A percentile compares a stretch with the other conserved stretches of the same genome.
phyloP scores from a whole-genome alignment of 2,888 invertebrate species.

The Andrena marginata region DNA sequence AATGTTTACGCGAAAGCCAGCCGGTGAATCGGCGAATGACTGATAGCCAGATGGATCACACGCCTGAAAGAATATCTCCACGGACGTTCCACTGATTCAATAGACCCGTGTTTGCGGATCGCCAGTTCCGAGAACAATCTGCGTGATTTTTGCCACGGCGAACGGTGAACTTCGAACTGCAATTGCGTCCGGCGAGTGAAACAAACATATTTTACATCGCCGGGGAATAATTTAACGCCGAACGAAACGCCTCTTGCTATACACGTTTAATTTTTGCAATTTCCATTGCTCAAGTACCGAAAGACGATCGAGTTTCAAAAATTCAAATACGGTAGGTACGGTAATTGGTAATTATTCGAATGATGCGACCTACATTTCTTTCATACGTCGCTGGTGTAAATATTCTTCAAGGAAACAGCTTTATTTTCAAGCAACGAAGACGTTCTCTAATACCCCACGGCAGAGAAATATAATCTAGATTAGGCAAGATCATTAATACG shows the following conservation, averaged over 20 bases:
- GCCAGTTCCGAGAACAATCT: background rate
- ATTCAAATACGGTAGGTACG: background rate
- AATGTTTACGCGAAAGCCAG: slow-evolving; percentile 19
- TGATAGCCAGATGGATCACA: background rate
- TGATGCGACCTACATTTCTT: background rate
- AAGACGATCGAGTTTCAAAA: background rate
- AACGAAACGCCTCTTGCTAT: background rate
- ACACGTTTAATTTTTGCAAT: background rate
- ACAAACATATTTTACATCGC: background rate
- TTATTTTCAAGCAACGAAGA: background rate
- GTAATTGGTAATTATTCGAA: background rate
- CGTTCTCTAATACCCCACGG: background rate
- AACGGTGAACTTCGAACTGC: slow-evolving; percentile 22
- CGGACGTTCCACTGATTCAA: slow-evolving; percentile 1
- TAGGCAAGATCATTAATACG: slow-evolving; percentile 19
- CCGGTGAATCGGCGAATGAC: background rate
- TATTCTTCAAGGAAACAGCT: background rate
- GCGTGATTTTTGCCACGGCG: background rate
- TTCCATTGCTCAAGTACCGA: background rate
- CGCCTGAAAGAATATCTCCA: slow-evolving; percentile 19
- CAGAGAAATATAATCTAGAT: background rate
- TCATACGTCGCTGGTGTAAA: background rate
- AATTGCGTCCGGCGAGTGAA: background rate
- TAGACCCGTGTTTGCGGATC: slow-evolving; percentile 16
- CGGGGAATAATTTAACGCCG: slow-evolving; percentile 1